Conservation (phyloP, 2,797 vertebrate genomes). For the Arnoldichthys spilopterus region DNA sequence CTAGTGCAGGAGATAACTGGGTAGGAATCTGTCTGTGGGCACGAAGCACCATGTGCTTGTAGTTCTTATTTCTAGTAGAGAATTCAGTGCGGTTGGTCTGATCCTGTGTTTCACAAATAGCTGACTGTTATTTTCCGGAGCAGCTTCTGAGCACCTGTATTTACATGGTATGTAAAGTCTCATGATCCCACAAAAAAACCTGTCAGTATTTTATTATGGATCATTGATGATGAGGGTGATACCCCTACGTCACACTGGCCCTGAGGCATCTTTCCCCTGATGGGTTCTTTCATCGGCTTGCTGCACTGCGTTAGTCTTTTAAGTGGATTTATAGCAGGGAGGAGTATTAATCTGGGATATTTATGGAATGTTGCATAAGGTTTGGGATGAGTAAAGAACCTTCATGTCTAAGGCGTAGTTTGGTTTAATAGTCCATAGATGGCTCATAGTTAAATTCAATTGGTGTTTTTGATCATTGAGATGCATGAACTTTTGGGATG, state of each 20-base stretch:
- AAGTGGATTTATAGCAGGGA: slow-evolving; percentile 77
- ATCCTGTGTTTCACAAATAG: not conserved
- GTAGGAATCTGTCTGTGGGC: not conserved
- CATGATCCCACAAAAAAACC: not conserved
- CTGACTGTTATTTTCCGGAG: not conserved
- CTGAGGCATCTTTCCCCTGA: not conserved
- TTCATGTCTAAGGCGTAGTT: slow-evolving; percentile 25
- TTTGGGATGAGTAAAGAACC: slow-evolving; percentile 49
- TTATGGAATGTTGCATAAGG: slow-evolving; percentile 72
- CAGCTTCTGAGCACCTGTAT: not conserved
- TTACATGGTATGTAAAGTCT: not conserved
- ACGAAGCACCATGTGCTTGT: not conserved
- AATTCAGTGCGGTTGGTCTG: not conserved
- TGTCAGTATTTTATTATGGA: not conserved
- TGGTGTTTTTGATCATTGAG: not conserved
- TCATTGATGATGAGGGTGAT: slow-evolving; percentile 10
- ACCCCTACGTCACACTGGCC: not conserved
- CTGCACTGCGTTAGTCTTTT: slow-evolving; percentile 69
- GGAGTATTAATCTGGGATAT: slow-evolving; percentile 78
- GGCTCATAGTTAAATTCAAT: slow-evolving; percentile 2
- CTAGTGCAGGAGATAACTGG: not conserved
- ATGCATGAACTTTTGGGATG: not conserved
- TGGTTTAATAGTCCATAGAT: not conserved
- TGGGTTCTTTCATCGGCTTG: slow-evolving; percentile 24
- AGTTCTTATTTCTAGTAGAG: not conserved